phyloP scores from a whole-genome alignment of 2,888 invertebrate species.

The Diplolepis rosae region DNA sequence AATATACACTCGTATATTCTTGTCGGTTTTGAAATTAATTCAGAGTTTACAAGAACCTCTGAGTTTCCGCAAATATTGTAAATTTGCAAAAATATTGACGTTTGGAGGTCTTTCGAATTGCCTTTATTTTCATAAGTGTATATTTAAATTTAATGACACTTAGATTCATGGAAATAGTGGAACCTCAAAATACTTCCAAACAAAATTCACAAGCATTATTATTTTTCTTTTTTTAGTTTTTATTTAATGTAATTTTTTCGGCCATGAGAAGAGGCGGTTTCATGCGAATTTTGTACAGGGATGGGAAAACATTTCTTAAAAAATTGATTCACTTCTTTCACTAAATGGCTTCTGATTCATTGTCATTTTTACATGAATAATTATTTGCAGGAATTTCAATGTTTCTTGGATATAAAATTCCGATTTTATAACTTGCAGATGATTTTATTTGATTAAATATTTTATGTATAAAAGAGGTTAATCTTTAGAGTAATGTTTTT shows the following conservation, averaged over 20 bases:
- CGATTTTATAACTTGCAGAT: not conserved
- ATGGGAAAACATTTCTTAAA: not conserved
- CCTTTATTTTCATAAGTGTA: not conserved
- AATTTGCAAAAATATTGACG: not conserved
- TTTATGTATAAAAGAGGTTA: not conserved
- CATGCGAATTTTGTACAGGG: not conserved
- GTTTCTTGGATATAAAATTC: not conserved
- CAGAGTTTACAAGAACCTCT: constrained; percentile 45
- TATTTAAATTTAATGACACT: not conserved
- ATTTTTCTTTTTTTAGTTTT: not conserved
- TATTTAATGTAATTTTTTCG: not conserved
- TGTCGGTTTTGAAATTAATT: constrained; percentile 51
- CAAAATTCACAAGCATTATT: not conserved
- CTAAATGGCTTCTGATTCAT: not conserved
- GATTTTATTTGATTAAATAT: not conserved
- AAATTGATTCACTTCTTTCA: not conserved
- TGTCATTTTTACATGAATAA: not conserved
- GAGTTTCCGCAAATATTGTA: constrained; percentile 4
- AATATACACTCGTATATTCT: constrained; percentile 64
- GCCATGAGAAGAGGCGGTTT: not conserved
- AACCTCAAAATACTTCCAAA: constrained; percentile 3
- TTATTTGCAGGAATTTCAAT: not conserved
- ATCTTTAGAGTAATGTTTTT: not conserved
- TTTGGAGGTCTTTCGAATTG: constrained; percentile 7
- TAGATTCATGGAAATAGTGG: not conserved